Evolutionary conservation across 2,888 invertebrate species (phyloP).

Genomic region (Cephus runcator): DNA sequence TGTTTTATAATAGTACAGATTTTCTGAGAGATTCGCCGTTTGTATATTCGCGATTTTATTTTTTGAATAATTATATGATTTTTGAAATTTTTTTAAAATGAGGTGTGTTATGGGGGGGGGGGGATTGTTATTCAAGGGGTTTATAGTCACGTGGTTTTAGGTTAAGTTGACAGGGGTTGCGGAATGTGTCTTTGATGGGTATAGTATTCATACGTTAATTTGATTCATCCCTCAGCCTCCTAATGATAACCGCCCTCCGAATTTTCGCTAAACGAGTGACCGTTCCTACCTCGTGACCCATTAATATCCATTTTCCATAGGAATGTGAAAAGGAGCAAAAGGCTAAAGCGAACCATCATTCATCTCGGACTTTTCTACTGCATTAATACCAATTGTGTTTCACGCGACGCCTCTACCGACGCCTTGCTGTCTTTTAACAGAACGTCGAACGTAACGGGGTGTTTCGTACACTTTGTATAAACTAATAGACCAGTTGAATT

Average conservation of each 20-base stretch:
- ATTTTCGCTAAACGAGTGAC: slow-evolving; percentile 28
- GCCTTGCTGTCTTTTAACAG: background rate
- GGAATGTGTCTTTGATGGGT: background rate
- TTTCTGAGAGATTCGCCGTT: too few species aligned
- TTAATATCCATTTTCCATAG: slow-evolving; percentile 60
- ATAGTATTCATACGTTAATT: slow-evolving; percentile 28
- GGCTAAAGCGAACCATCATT: slow-evolving; percentile 50
- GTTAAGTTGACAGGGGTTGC: too few species aligned
- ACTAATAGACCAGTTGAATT: too few species aligned
- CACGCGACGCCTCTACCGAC: slow-evolving; percentile 23
- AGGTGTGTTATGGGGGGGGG: background rate
- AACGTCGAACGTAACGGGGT: too few species aligned
- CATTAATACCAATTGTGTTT: slow-evolving; percentile 60
- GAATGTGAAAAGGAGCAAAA: slow-evolving; percentile 48
- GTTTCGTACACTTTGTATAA: too few species aligned
- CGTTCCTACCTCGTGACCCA: slow-evolving; percentile 41
- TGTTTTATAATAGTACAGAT: too few species aligned
- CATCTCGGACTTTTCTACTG: slow-evolving; percentile 48
- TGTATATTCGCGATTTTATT: background rate
- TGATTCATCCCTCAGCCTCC: slow-evolving; percentile 14
- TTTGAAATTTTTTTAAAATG: background rate
- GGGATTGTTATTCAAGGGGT: background rate
- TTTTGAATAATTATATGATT: slow-evolving; percentile 14
- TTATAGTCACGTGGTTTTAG: too few species aligned
- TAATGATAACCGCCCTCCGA: slow-evolving; percentile 19